Evolutionary conservation across 2,888 invertebrate species (phyloP), one percentile per base, ranked within the genome.

Genomic region (Esperia sulphurella): DNA sequence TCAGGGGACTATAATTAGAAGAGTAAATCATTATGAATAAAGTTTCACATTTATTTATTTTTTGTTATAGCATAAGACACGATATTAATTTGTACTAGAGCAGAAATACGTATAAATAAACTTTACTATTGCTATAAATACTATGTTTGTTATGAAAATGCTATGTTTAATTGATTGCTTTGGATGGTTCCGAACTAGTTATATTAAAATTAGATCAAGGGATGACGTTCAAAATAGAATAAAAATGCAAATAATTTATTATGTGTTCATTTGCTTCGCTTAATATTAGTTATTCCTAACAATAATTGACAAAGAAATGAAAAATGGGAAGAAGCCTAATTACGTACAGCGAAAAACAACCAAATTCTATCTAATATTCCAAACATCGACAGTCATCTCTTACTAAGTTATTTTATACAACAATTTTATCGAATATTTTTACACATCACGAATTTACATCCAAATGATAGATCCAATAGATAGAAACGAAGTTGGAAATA

Each of bases 341-440:
- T 77, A 77, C 67, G 49, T 85, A 85, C 87, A 86, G 84, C 86
- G 48, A 59, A 71, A 81, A 76, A 68, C 54, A 78, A 79, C 57
- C 61, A 55, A 78, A 75, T 50, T 65, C 63, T 79, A 78, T 66
- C 67, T 72, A 68, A 57, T 49, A 66, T 64, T 58, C 67, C 63
- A 62, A 82, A 80, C 76, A 76, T 70, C 64, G 76, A 80, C 82
- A 82, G 80, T 83, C 69, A 63, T 68, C 73, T 70, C 73, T 79
- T 75, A 79, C 72, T 79, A 78, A 75, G 76, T 75, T 73, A 77
- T 74, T 83, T 83, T 82, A 65, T 84, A 83, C 79, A 83, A 70
- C 64, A 68, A 63, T 71, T 68, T 74, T 69, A 61, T 66, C 59
- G 54, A 53, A 61, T 65, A 65, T 58, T 63, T 75, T 78, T 83